phyloP scores from a whole-genome alignment of 2,797 vertebrate genomes.

The Eleutherodactylus coqui region DNA sequence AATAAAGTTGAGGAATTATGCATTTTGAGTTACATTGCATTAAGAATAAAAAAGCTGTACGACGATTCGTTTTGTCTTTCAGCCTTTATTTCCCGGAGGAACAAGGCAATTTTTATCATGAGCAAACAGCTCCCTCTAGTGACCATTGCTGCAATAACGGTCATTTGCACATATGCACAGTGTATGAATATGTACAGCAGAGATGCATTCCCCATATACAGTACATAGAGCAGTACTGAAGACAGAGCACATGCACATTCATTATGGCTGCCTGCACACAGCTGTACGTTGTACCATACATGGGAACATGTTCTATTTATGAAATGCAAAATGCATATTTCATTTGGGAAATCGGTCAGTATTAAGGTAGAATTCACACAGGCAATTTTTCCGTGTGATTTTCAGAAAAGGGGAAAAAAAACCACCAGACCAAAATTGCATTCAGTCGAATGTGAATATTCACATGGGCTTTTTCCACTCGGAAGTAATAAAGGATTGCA shows the following conservation, averaged over 20 bases:
- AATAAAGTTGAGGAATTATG: not conserved
- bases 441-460: too few species aligned
- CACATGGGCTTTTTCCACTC: too few species aligned
- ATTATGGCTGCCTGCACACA: not conserved
- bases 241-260: not conserved
- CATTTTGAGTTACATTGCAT: not conserved
- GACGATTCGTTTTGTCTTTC: not conserved
- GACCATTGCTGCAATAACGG: not conserved
- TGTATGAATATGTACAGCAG: not conserved
- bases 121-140: constrained; percentile 17
- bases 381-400: too few species aligned
- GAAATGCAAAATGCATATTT: too few species aligned
- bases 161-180: not conserved
- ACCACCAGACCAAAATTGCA: too few species aligned
- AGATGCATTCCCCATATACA: too few species aligned
- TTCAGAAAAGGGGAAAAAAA: too few species aligned
- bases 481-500: too few species aligned
- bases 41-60: not conserved
- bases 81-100: not conserved
- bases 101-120: not conserved
- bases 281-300: too few species aligned
- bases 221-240: not conserved
- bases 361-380: too few species aligned
- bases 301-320: too few species aligned
- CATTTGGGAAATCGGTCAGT: too few species aligned